phyloP scores from a whole-genome alignment of 2,113 vertebrate species.

The Odocoileus hemionus region DNA sequence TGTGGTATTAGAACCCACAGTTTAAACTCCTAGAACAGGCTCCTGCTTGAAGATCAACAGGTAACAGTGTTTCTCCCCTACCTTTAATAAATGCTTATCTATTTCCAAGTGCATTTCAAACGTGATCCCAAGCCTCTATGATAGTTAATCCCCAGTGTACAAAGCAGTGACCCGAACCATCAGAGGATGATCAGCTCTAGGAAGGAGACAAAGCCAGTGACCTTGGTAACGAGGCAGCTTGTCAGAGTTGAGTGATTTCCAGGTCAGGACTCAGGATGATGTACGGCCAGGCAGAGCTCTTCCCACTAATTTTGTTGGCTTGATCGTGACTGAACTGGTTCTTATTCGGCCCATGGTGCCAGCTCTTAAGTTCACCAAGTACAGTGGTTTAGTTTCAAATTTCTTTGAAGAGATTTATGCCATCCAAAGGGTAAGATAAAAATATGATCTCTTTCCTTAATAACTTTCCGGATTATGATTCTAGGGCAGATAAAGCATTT shows the following conservation, averaged over 20 bases:
- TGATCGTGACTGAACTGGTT: neutral
- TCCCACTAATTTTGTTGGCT: neutral
- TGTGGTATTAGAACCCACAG: neutral
- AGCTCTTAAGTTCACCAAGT: neutral
- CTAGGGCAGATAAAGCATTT: neutral
- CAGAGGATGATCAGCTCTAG: neutral
- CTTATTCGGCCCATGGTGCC: neutral
- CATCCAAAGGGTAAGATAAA: neutral
- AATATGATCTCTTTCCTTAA: neutral
- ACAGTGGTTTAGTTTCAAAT: neutral
- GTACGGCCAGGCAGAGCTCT: neutral
- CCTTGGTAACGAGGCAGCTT: neutral
- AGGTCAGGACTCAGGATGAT: neutral
- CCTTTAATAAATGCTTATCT: neutral
- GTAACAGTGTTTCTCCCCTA: neutral
- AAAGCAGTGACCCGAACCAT: neutral
- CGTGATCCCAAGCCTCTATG: neutral
- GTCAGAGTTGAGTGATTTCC: neutral
- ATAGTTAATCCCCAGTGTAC: neutral
- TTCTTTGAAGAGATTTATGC: neutral
- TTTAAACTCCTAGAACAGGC: neutral
- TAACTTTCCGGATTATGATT: neutral
- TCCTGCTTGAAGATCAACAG: neutral
- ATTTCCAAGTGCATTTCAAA: slow-evolving; percentile 1
- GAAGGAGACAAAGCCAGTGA: slow-evolving; percentile 12